These are phyloP conservation scores for Syrista parreyssii DNA, from an alignment of 2,888 invertebrate genomes.

Conservation along the genomic window DNA sequence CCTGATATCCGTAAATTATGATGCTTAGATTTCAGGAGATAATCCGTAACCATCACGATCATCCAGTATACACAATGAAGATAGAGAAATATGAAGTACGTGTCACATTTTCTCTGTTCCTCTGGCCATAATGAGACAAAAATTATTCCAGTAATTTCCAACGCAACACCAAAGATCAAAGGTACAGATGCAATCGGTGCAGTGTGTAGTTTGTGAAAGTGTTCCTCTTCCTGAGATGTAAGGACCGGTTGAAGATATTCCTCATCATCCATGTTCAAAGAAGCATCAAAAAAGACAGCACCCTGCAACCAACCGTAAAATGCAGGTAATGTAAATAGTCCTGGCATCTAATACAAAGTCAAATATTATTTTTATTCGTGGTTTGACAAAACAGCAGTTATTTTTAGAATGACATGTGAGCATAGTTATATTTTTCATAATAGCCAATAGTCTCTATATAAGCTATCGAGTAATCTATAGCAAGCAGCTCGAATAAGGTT, in stretches of 20 bases:
- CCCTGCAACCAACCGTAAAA: slow-evolving; percentile 36
- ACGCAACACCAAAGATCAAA: slow-evolving; percentile 51
- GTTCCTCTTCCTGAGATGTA: slow-evolving; percentile 49
- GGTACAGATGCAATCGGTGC: slow-evolving; percentile 48
- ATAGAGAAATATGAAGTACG: slow-evolving; percentile 61
- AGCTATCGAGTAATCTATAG: background rate
- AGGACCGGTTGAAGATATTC: slow-evolving; percentile 57
- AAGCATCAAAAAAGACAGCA: slow-evolving; percentile 55
- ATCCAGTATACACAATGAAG: slow-evolving; percentile 60
- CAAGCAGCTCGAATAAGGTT: background rate
- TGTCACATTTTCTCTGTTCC: slow-evolving; percentile 58
- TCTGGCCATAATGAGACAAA: slow-evolving; percentile 59
- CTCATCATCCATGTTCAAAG: slow-evolving; percentile 60
- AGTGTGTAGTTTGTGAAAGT: slow-evolving; percentile 56
- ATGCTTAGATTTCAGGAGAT: slow-evolving; percentile 71
- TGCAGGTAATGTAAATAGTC: background rate
- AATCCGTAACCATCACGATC: slow-evolving; percentile 62
- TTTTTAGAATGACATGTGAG: background rate
- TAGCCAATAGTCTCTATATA: background rate
- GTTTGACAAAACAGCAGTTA: background rate
- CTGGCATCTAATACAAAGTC: background rate
- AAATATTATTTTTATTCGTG: background rate
- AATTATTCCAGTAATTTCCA: slow-evolving; percentile 58
- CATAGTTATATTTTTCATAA: slow-evolving; percentile 18
- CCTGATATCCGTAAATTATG: slow-evolving; percentile 73